Conservation (phyloP, 2,113 vertebrate species). For the Erythrolamprus reginae region DNA sequence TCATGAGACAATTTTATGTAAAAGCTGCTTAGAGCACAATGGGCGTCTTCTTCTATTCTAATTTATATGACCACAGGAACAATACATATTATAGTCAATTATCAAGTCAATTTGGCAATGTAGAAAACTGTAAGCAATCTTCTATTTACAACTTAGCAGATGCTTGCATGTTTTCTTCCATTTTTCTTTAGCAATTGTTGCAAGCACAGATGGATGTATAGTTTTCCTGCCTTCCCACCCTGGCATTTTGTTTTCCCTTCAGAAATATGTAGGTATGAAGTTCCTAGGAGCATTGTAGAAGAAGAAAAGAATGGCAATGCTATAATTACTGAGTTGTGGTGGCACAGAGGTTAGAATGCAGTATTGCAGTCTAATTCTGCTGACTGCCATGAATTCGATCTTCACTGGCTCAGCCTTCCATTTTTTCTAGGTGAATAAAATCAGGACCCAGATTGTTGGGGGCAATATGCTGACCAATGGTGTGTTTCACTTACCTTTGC, state of each 20-base stretch:
- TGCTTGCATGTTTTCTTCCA: conserved; percentile 26
- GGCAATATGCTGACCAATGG: background rate
- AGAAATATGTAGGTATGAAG: background rate
- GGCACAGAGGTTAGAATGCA: background rate
- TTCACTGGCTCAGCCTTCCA: background rate
- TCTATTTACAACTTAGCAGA: conserved; percentile 32
- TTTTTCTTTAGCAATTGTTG: conserved; percentile 24
- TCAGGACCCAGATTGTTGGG: background rate
- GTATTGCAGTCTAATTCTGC: background rate
- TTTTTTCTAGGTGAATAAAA: background rate
- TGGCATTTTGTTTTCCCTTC: background rate
- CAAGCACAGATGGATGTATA: background rate
- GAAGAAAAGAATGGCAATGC: background rate
- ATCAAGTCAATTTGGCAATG: conserved; percentile 42
- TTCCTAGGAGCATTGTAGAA: background rate
- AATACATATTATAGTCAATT: conserved; percentile 34
- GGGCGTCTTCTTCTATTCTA: background rate
- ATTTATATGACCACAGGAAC: conserved; percentile 2
- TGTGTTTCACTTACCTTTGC: no score
- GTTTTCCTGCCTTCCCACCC: background rate
- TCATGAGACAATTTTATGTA: conserved; percentile 8
- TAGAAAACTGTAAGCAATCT: conserved; percentile 43
- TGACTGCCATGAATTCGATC: background rate
- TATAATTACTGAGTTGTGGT: background rate
- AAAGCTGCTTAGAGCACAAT: background rate